phyloP scores from a whole-genome alignment of 2,888 invertebrate species.

The Phalera bucephala region DNA sequence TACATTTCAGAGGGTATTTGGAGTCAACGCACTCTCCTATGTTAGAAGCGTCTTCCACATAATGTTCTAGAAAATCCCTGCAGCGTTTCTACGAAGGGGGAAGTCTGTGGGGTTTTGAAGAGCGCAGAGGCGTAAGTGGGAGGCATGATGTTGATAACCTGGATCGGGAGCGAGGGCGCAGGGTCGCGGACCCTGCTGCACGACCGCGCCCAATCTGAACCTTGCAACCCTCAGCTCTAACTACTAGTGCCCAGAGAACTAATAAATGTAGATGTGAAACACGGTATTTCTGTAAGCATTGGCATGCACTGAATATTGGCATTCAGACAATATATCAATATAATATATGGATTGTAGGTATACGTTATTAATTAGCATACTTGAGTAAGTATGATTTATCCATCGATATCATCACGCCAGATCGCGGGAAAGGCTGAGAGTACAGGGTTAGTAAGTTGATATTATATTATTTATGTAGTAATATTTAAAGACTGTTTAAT shows the following conservation, averaged over 20 bases:
- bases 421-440: too few species aligned
- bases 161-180: constrained; percentile 75
- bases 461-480: too few species aligned
- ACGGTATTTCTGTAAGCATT: too few species aligned
- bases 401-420: too few species aligned
- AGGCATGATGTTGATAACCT: constrained; percentile 74
- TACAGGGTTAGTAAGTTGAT: too few species aligned
- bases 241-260: constrained; percentile 32
- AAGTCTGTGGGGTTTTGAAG: constrained; percentile 39
- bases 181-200: constrained; percentile 74
- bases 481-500: too few species aligned
- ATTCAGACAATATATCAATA: too few species aligned
- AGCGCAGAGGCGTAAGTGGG: constrained; percentile 44
- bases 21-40: constrained; percentile 73
- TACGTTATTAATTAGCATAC: too few species aligned
- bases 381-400: too few species aligned
- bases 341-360: too few species aligned
- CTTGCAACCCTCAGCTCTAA: constrained; percentile 42
- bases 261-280: constrained; percentile 19
- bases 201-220: constrained; percentile 67
- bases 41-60: constrained; percentile 63
- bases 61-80: constrained; percentile 76
- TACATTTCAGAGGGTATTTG: constrained; percentile 32
- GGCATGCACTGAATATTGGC: too few species aligned
- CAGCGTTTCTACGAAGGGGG: constrained; percentile 55